A percentile compares a stretch with the other conserved stretches of the same genome.
These are phyloP conservation scores for Tokudaia tokunoshimensis DNA, from an alignment of 2,797 vertebrate species.

Conservation along the genomic window DNA sequence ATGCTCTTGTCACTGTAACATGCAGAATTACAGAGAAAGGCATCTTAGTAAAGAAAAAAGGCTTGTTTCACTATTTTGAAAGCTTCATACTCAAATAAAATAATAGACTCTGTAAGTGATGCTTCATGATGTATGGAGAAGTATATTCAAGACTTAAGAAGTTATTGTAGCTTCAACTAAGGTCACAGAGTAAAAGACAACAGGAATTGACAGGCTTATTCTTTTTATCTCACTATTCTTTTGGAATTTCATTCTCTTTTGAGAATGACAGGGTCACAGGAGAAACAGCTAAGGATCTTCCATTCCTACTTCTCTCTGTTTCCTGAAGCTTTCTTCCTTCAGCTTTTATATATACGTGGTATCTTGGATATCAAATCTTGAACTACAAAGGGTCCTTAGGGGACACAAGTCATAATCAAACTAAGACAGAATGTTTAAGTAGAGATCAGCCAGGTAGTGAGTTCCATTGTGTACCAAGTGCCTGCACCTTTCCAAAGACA, in stretches of 20 bases:
- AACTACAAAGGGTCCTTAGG: background rate
- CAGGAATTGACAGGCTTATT: background rate
- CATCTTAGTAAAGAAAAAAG: background rate
- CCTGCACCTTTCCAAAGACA: background rate
- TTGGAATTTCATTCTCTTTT: background rate
- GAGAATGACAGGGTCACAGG: background rate
- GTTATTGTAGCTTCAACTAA: background rate
- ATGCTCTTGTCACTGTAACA: background rate
- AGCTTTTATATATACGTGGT: background rate
- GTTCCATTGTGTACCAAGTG: background rate
- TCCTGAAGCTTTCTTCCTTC: background rate
- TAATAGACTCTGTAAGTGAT: fast-evolving
- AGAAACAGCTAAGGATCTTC: background rate
- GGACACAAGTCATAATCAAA: background rate
- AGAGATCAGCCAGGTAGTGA: background rate
- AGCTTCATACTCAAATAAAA: background rate
- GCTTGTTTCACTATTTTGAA: no score
- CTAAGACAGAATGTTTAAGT: background rate
- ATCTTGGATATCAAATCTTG: background rate
- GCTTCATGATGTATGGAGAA: background rate
- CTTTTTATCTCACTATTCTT: background rate
- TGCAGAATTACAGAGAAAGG: background rate
- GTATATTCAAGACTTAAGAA: background rate
- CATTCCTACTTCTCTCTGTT: fast-evolving
- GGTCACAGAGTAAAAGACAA: background rate